A percentile compares a stretch with the other conserved stretches of the same genome.
phyloP scores from a whole-genome alignment of 92 coral and sea anemone genomes.

The Heliopora coerulea region DNA sequence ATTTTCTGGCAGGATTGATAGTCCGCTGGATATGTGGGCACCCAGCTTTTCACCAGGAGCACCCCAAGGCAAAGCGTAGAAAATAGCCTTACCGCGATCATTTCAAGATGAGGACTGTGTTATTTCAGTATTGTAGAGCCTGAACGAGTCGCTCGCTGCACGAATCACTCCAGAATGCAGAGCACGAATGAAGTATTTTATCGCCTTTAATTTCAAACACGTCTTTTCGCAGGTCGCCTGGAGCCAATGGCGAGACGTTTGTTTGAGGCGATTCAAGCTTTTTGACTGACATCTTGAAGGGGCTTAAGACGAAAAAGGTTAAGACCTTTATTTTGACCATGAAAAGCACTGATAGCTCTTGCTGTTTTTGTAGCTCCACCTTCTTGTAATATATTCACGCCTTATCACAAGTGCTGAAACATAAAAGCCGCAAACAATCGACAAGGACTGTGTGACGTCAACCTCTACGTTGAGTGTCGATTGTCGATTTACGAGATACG shows the following conservation, averaged over 20 bases:
- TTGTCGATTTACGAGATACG: too few relatives aligned
- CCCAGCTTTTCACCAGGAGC: neutral
- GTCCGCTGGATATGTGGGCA: neutral
- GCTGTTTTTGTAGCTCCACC: neutral
- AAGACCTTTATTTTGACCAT: slow-evolving; percentile 20
- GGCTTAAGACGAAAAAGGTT: slow-evolving; percentile 6
- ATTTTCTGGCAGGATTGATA: slow-evolving; percentile 58
- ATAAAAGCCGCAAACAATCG: neutral
- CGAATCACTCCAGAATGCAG: neutral
- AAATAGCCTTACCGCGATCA: neutral
- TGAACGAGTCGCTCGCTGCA: too few relatives aligned
- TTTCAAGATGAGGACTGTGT: too few relatives aligned
- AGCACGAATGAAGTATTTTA: neutral
- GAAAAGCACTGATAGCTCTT: slow-evolving; percentile 21
- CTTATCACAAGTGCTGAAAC: slow-evolving; percentile 9
- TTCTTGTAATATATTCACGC: neutral
- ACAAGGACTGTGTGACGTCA: neutral
- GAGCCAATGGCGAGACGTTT: slow-evolving; percentile 8
- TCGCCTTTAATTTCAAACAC: slow-evolving; percentile 6
- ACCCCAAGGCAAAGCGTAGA: neutral
- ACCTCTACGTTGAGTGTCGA: neutral
- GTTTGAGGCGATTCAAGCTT: neutral
- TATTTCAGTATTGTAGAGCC: too few relatives aligned
- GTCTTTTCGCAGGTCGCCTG: neutral
- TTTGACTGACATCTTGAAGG: slow-evolving; percentile 15